Percentiles rank a stretch among this genome's conserved stretches.
phyloP scores from a whole-genome alignment of 2,113 vertebrate genomes.

The Ailurus styani region DNA sequence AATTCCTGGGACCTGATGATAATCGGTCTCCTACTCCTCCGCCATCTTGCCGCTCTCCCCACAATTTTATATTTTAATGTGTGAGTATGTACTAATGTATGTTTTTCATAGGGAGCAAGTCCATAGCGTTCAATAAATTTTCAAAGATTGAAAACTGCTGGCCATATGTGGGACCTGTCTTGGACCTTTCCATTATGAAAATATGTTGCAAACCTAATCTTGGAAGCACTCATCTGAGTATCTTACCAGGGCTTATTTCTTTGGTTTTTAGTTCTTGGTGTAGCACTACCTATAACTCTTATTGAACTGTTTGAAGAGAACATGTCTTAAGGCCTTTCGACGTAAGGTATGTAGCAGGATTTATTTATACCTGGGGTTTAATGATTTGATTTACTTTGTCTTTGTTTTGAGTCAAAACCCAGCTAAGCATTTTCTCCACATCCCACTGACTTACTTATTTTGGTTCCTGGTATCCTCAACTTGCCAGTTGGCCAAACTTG shows the following conservation, averaged over 20 bases:
- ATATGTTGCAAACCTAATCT: not conserved
- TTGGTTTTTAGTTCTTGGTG: not conserved
- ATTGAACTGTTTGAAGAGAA: not conserved
- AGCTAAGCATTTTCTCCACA: conserved; percentile 20
- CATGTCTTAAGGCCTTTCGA: not conserved
- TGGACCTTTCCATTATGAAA: not conserved
- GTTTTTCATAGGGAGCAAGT: not conserved
- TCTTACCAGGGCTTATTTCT: not conserved
- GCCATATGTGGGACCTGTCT: not conserved
- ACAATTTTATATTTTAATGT: no score
- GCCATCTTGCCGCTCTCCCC: no score
- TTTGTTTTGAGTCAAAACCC: conserved; percentile 41
- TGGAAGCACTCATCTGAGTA: not conserved
- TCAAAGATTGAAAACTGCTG: not conserved
- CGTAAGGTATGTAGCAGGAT: not conserved
- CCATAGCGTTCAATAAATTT: not conserved
- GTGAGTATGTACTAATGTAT: not conserved
- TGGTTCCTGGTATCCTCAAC: not conserved
- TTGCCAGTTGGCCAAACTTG: not conserved
- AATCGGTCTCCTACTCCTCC: no score
- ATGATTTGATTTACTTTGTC: conserved; percentile 34
- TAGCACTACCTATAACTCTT: not conserved
- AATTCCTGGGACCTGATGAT: no score
- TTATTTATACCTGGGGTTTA: conserved; percentile 29
- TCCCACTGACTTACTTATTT: conserved; percentile 55